These are phyloP conservation scores for Chionis minor DNA, from an alignment of 2,113 vertebrate species.

Conservation along the genomic window DNA sequence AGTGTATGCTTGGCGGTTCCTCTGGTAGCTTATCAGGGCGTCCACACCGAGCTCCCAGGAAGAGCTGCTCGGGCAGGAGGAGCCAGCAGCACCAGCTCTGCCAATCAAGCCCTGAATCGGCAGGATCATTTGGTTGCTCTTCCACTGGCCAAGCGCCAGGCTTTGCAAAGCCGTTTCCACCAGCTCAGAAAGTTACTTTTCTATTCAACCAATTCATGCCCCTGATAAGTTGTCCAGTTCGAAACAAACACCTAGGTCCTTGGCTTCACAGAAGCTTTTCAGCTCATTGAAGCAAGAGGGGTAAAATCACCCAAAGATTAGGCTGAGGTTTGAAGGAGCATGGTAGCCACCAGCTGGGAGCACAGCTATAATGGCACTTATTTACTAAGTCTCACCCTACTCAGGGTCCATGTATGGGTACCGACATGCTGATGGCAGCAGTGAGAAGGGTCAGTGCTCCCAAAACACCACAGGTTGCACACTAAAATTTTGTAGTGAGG, in stretches of 20 bases:
- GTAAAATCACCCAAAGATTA: neutral
- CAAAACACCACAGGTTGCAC: neutral
- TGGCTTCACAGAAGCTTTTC: neutral
- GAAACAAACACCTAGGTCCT: neutral
- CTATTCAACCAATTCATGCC: neutral
- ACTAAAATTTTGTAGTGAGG: neutral
- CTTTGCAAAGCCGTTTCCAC: neutral
- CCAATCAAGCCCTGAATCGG: neutral
- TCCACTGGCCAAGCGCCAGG: neutral
- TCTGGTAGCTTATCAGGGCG: neutral
- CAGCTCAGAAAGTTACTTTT: neutral
- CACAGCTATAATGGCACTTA: neutral
- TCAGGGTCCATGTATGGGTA: accelerated
- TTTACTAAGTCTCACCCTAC: neutral
- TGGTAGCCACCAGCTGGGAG: neutral
- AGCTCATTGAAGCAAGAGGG: neutral
- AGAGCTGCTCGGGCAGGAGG: neutral
- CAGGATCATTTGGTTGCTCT: neutral
- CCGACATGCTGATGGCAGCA: accelerated
- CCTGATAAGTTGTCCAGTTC: neutral
- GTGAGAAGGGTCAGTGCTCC: neutral
- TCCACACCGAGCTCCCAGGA: neutral
- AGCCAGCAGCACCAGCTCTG: neutral
- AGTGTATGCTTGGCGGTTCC: accelerated
- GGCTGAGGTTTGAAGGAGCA: neutral